Evolutionary conservation across 2,797 vertebrate species (phyloP), one percentile per base, ranked within the genome.

Genomic region (Erpetoichthys calabaricus): DNA sequence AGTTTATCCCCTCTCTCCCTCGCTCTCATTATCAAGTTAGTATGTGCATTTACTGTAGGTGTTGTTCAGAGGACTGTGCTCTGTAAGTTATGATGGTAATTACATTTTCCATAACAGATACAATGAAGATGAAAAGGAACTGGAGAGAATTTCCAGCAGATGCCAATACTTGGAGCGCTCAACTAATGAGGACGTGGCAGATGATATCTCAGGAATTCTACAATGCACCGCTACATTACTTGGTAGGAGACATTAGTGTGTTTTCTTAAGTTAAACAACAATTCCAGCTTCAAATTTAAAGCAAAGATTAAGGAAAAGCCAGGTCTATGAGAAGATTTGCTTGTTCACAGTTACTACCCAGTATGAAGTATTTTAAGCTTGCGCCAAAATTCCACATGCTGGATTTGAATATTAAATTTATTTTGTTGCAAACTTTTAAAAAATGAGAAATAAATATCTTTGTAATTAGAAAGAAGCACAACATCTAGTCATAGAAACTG

Each of bases 151-250:
- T 67, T 84, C 92, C 45, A 88, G 91, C 63, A 91, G 87, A 79
- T 95, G 89, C 70, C 82, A 80, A 47, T 89, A 88, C 70, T 76
- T 89, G 57, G 92, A 91, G 72, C 87, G 84, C 69, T 84, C 89
- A 67, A 88, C 83, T 67, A 25, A 25, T 25, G 89, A 83, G 56
- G 87, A 87, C 58, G 91, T 93, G 67, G 80, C 87, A 68, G 80
- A 86, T 65, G 92, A 95, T 63, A 82, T 98, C 75, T 90, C 92
- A 80, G 91, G 89, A 86, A 92, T 94, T 75, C 89, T 98, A 51
- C 92, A 93, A 72, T 91, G 92, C 70, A 89, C 89, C 3, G 92
- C 91, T 61, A 92, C 92, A 63, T 76, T 95, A 71, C 84, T 97
- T 56, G 92, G 95, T 98, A 82, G 65, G 70, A 45, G 3, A 9